These are phyloP conservation scores for Caranx ignobilis DNA, from an alignment of 2,113 vertebrate species.

Conservation along the genomic window DNA sequence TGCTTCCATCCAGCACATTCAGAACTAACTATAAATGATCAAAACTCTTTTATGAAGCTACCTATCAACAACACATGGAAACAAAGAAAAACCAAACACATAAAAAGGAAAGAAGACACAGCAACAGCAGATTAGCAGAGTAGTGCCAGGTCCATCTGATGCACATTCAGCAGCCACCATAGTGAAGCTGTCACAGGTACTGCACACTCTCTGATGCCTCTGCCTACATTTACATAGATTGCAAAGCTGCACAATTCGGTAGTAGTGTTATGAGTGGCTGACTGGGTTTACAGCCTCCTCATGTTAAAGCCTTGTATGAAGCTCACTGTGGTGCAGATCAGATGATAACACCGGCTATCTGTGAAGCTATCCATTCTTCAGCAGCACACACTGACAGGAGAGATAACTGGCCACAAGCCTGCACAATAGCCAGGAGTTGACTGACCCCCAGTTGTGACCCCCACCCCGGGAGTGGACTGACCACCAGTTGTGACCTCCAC, in stretches of 20 bases:
- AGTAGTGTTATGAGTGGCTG: slow-evolving; percentile 36
- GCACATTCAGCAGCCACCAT: slow-evolving; percentile 32
- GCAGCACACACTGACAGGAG: slow-evolving; percentile 26
- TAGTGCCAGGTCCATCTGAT: neutral
- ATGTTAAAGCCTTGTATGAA: slow-evolving; percentile 10
- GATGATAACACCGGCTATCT: slow-evolving; percentile 12
- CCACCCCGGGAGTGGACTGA: slow-evolving; percentile 19
- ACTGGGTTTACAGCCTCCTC: neutral
- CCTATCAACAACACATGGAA: slow-evolving; percentile 28
- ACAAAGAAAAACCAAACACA: slow-evolving; percentile 12
- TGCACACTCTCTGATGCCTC: neutral
- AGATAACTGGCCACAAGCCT: slow-evolving; percentile 30
- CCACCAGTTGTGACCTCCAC: slow-evolving; percentile 2
- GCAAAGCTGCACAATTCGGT: slow-evolving; percentile 9
- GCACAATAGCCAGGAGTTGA: slow-evolving; percentile 18
- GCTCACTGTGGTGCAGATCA: slow-evolving; percentile 18
- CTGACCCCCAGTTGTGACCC: slow-evolving; percentile 16
- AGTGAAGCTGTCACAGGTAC: neutral
- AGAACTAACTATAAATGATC: slow-evolving; percentile 50
- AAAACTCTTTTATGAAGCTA: slow-evolving; percentile 1
- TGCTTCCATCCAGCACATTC: slow-evolving; percentile 47
- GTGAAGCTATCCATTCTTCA: slow-evolving; percentile 16
- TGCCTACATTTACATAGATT: slow-evolving; percentile 10
- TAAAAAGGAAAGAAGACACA: slow-evolving; percentile 6
- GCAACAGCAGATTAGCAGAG: slow-evolving; percentile 6